Base-by-base conservation (phyloP, 2,113 vertebrate genomes). In the Epinephelus lanceolatus region DNA sequence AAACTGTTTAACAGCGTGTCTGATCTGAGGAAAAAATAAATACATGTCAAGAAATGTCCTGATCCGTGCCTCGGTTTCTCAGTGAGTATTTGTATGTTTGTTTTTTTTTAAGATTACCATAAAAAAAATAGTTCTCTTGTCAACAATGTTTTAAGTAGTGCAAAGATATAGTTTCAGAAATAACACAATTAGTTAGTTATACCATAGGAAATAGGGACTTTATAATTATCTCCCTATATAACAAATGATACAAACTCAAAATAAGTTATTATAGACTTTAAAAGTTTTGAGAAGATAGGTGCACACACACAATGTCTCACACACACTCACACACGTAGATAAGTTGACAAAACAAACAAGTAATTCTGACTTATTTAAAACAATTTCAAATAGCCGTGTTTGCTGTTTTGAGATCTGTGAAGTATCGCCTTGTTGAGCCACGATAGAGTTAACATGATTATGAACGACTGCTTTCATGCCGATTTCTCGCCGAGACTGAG, bases 151-250 rank as follows among this genome's bases (percentile, higher is more conserved):
- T 76, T 51, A 90, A 89, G 89, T 94, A 95, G 94, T 95, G 94
- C 94, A 95, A 95, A 92, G 76, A 91, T 89, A 78, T 89, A 86
- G 67, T 84, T 92, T 93, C 67, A 76, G 87, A 63, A 75, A 88
- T 49, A 88, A 92, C 71, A 92, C 81, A 78, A 57, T 86, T 90
- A 85, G 90, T 91, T 90, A 84, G 81, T 88, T 81, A 67, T 80
- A 84, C 76, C 60, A 68, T 90, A 74, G 19, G 59, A 57, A 62
- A 75, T 0, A 30, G 71, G 53, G 68, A 65, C 78, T 86, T 76
- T 87, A 51, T 12, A 83, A 84, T 82, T 23, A 76, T 47, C 65
- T 84, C 59, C 86, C 78, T 27, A 59, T 27, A 80, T 62, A 76
- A 87, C 47, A 88, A 80, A 86, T 0, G 21, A 77, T 52, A 88